Conservation (phyloP, 2,888 invertebrate species). For the Harpalus rubripes region DNA sequence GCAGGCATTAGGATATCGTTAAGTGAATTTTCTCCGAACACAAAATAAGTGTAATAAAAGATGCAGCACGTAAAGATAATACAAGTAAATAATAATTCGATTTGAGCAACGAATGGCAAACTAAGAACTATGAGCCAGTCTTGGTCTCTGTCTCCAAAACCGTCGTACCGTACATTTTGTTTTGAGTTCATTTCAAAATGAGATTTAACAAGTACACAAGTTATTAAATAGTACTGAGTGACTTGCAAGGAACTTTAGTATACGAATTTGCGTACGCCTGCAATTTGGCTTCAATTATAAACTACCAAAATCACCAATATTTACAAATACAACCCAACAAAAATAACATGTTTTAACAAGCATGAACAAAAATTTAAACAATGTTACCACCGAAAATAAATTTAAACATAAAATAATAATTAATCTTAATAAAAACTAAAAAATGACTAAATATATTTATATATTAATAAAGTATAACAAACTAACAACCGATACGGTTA, state of each 20-base stretch:
- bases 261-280: conserved; percentile 59
- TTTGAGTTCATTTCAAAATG: conserved; percentile 20
- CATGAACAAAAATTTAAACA: conserved; percentile 62
- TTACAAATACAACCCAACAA: conserved; percentile 65
- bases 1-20: conserved; percentile 61
- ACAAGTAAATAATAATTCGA: conserved; percentile 38
- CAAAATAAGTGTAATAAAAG: conserved; percentile 27
- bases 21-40: conserved; percentile 54
- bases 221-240: conserved; percentile 22
- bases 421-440: conserved; percentile 60
- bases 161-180: conserved; percentile 39
- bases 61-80: not conserved
- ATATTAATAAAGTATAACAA: conserved; percentile 65
- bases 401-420: conserved; percentile 57
- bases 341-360: conserved; percentile 63
- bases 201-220: conserved; percentile 39
- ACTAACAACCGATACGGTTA: conserved; percentile 67
- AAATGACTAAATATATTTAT: conserved; percentile 65
- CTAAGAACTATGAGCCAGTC: conserved; percentile 39
- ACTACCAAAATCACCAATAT: conserved; percentile 66
- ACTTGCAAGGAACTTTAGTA: conserved; percentile 59
- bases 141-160: conserved; percentile 49
- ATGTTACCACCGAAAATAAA: conserved; percentile 63
- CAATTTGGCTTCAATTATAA: conserved; percentile 62
- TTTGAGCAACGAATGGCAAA: conserved; percentile 48